Evolutionary conservation across 2,113 vertebrate species (phyloP).

Genomic region (Thalassoma bifasciatum): DNA sequence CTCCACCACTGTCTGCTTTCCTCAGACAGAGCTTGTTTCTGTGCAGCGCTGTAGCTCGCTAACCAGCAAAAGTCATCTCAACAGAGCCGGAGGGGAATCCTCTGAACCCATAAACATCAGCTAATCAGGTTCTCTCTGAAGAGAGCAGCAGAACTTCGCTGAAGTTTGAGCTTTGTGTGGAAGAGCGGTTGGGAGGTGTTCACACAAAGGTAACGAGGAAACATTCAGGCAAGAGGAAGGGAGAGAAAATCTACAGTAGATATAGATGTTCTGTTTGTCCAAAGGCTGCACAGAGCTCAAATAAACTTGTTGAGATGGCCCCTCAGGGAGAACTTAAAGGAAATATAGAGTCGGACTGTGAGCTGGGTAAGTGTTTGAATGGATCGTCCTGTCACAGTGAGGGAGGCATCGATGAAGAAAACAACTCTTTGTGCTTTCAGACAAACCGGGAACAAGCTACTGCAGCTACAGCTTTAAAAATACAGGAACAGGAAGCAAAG

Average conservation of each 20-base stretch:
- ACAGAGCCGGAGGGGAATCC: conserved; percentile 52
- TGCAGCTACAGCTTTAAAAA: neutral
- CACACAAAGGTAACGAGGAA: conserved; percentile 65
- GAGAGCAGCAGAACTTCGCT: conserved; percentile 24
- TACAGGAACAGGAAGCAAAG: neutral
- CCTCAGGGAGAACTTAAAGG: conserved; percentile 33
- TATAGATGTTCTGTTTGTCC: conserved; percentile 22
- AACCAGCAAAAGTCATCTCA: conserved; percentile 59
- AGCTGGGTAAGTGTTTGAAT: conserved; percentile 33
- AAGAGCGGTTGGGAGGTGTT: conserved; percentile 42
- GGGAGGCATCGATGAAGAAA: conserved; percentile 26
- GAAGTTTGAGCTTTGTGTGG: conserved; percentile 40
- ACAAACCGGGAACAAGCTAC: conserved; percentile 12
- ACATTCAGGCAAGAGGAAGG: conserved; percentile 18
- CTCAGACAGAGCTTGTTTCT: conserved; percentile 57
- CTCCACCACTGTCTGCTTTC: conserved; percentile 24
- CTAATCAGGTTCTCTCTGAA: conserved; percentile 68
- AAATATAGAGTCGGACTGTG: conserved; percentile 29
- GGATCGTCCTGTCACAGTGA: conserved; percentile 34
- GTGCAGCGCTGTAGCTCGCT: conserved; percentile 31
- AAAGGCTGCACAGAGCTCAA: conserved; percentile 17
- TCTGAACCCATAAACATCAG: conserved; percentile 61
- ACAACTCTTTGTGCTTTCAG: neutral
- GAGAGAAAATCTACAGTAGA: conserved; percentile 4
- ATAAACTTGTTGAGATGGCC: conserved; percentile 21